A percentile compares a stretch with the other conserved stretches of the same genome.
phyloP scores from a whole-genome alignment of 2,113 vertebrate species.

The Plecotus auritus region DNA sequence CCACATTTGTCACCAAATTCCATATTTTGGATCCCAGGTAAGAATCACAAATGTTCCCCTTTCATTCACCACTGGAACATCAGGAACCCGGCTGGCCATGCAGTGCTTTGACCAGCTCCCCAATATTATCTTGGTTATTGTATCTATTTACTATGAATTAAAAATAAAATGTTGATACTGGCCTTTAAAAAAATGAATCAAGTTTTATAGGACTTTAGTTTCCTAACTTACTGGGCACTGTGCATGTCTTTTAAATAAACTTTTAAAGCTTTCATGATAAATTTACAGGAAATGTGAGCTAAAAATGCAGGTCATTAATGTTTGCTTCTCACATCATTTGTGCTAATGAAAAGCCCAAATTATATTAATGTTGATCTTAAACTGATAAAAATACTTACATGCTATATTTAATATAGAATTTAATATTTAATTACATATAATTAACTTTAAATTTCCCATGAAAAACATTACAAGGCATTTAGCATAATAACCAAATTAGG shows the following conservation, averaged over 20 bases:
- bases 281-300: not conserved
- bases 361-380: not conserved
- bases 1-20: slow-evolving; percentile 34
- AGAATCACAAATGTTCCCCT: not conserved
- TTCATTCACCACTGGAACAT: not conserved
- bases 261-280: slow-evolving; percentile 18
- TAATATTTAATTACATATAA: not conserved
- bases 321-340: slow-evolving; percentile 2
- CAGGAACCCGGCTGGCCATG: not conserved
- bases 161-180: not conserved
- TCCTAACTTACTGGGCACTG: not conserved
- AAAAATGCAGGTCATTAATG: not conserved
- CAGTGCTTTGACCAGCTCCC: not conserved
- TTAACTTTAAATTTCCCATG: not conserved
- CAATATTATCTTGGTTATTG: not conserved
- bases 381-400: not conserved
- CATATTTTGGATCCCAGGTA: not conserved
- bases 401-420: not conserved
- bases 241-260: not conserved
- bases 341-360: not conserved
- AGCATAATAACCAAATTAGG: not conserved
- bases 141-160: not conserved
- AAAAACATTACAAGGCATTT: slow-evolving; percentile 17
- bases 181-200: not conserved
- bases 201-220: not conserved